Evolutionary conservation across 2,113 vertebrate species (phyloP), one percentile per base, ranked within the genome.

Genomic region (Phodopus roborovskii): DNA sequence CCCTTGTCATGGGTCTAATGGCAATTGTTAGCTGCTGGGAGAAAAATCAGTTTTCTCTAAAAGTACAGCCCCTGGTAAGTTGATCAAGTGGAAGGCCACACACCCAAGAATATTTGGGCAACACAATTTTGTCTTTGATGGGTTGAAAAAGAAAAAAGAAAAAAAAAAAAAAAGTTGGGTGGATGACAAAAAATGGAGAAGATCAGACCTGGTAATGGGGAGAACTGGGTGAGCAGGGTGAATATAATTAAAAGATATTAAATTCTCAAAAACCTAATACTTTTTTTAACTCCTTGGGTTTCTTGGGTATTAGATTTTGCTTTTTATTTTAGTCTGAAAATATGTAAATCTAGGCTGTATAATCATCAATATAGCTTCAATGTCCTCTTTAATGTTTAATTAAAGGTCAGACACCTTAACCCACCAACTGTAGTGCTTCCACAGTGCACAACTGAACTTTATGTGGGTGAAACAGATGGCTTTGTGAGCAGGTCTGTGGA

Each of bases 321-420:
- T 0, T 73, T 83, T 82, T 53, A 88, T 87, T 84, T 39, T 39
- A 90, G 73, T 39, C 45, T 73, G 30, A 87, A 66, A 79, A 28
- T 39, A 92, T 50, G 68, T 85, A 42, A 89, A 95, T 91, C 28
- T 9, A 96, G n/a, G 20, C 68, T 89, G 5, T 30, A 33, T 16
- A 92, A 93, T 56, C 88, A 78, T 88, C 91, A 92, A 82, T 45
- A 39, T 19, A 97, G 5, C 73, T 60, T 88, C 64, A 96, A 86
- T 90, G 82, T 20, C 42, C 66, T 48, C 17, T 86, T 94, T 93
- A 71, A 79, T 4, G 39, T 42, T 71, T 20, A 77, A 93, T 50
- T 94, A 94, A 74, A 96, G 16, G 16, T 7, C 62, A 30, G 92
- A 45, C 45, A 92, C 7, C 60, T 3, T 70, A 84, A 13, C 10